phyloP scores from a whole-genome alignment of 2,797 vertebrate genomes.

The Pseudochromis fuscus region DNA sequence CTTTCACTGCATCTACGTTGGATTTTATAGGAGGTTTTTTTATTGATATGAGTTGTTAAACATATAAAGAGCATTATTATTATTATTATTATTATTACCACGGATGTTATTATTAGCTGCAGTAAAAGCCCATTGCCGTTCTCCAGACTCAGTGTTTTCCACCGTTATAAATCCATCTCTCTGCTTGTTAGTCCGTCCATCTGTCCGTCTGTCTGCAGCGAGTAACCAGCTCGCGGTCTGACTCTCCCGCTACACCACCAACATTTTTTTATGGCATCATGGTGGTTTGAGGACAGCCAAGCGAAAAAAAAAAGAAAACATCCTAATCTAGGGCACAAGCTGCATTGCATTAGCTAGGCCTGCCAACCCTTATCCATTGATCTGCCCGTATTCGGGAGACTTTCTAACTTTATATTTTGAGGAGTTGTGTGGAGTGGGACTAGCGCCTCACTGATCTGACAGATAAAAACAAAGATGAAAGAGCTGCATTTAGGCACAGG shows the following conservation, averaged over 20 bases:
- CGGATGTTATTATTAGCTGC: conserved; percentile 4
- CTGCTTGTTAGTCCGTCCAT: conserved; percentile 42
- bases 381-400: conserved; percentile 79
- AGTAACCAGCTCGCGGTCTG: conserved; percentile 28
- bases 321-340: conserved; percentile 81
- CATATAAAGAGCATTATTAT: background rate
- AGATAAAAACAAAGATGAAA: conserved; percentile 85
- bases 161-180: conserved; percentile 22
- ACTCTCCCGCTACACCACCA: conserved; percentile 11
- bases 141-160: conserved; percentile 13
- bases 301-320: conserved; percentile 69
- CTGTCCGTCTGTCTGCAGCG: conserved; percentile 32
- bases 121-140: conserved; percentile 6
- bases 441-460: conserved; percentile 78
- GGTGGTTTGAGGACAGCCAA: conserved; percentile 68
- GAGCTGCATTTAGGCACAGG: conserved; percentile 76
- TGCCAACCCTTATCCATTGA: conserved; percentile 83
- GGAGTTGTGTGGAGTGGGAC: conserved; percentile 75
- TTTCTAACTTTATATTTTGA: conserved; percentile 83
- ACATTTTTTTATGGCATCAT: conserved; percentile 42
- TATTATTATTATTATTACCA: background rate
- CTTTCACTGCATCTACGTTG: background rate
- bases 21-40: background rate
- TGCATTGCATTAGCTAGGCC: conserved; percentile 83
- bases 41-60: background rate